Evolutionary conservation across 1,140 invertebrate genomes (phyloP).

Genomic region (Tenebrio molitor): DNA sequence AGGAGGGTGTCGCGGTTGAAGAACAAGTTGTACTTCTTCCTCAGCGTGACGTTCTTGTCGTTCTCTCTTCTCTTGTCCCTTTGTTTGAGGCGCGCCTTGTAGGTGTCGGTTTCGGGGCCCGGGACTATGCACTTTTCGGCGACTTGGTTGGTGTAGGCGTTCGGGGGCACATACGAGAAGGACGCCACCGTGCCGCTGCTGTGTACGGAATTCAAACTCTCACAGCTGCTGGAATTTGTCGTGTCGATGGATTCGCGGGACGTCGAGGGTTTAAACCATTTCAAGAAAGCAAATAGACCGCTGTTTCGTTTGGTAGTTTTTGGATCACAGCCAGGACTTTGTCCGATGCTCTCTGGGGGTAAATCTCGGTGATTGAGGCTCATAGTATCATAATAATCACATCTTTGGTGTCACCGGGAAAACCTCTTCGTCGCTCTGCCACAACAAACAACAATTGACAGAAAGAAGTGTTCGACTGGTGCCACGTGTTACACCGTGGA

Average conservation of each 20-base stretch:
- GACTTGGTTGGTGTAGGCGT: conserved; percentile 67
- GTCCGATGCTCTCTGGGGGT: conserved; percentile 52
- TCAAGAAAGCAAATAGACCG: conserved; percentile 69
- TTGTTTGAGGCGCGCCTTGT: conserved; percentile 73
- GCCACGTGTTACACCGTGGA: conserved; percentile 24
- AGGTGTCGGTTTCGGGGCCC: conserved; percentile 72
- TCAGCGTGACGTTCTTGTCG: conserved; percentile 73
- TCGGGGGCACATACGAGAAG: conserved; percentile 77
- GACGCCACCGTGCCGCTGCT: conserved; percentile 80
- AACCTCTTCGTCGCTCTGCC: conserved; percentile 28
- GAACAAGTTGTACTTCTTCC: conserved; percentile 75
- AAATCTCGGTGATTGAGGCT: conserved; percentile 56
- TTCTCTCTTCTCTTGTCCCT: conserved; percentile 70
- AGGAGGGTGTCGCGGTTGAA: conserved; percentile 67
- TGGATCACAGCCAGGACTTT: conserved; percentile 65
- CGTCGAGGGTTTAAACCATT: conserved; percentile 67
- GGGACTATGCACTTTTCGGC: conserved; percentile 66
- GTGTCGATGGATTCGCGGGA: conserved; percentile 60
- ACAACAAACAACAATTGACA: conserved; percentile 32
- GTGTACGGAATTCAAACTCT: conserved; percentile 72
- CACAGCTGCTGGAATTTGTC: conserved; percentile 65
- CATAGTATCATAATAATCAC: conserved; percentile 54
- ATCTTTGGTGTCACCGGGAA: conserved; percentile 43
- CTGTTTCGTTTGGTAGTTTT: conserved; percentile 63
- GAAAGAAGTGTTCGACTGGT: not conserved